Evolutionary conservation across 2,797 vertebrate genomes (phyloP).

Genomic region (Cygnus olor): DNA sequence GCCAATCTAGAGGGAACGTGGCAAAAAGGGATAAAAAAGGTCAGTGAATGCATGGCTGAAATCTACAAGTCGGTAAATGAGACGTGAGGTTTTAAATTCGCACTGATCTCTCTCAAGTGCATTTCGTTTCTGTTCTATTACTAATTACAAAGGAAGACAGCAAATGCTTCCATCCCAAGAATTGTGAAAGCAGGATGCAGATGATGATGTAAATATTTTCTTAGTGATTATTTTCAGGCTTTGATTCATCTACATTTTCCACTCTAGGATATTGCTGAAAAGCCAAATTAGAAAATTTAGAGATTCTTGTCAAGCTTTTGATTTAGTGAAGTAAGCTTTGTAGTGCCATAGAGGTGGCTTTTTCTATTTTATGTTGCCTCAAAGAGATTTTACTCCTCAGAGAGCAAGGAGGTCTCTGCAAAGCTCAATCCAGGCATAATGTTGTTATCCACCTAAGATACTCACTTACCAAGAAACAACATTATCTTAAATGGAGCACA

Average conservation of each 20-base stretch:
- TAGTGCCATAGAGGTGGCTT: neutral
- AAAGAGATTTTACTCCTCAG: neutral
- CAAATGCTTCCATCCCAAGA: neutral
- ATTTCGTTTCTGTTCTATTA: constrained; percentile 32
- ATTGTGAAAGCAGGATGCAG: neutral
- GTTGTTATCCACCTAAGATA: neutral
- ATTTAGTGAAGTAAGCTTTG: constrained; percentile 7
- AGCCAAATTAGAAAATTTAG: neutral
- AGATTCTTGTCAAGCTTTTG: neutral
- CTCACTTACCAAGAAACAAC: neutral
- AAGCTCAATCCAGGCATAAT: constrained; percentile 12
- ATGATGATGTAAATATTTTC: neutral
- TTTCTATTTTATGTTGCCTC: neutral
- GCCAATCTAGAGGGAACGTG: constrained; percentile 23
- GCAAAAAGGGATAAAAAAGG: constrained; percentile 23
- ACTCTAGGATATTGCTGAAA: neutral
- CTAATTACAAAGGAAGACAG: neutral
- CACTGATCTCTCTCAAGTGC: neutral
- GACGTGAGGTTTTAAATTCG: constrained; percentile 52
- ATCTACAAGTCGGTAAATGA: constrained; percentile 43
- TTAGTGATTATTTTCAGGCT: neutral
- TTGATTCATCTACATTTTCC: neutral
- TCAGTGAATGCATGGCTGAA: constrained; percentile 27
- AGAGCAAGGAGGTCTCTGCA: neutral
- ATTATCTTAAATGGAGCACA: constrained; percentile 19